phyloP scores from a whole-genome alignment of 1,140 invertebrate species.

The Pseudoatta argentina region DNA sequence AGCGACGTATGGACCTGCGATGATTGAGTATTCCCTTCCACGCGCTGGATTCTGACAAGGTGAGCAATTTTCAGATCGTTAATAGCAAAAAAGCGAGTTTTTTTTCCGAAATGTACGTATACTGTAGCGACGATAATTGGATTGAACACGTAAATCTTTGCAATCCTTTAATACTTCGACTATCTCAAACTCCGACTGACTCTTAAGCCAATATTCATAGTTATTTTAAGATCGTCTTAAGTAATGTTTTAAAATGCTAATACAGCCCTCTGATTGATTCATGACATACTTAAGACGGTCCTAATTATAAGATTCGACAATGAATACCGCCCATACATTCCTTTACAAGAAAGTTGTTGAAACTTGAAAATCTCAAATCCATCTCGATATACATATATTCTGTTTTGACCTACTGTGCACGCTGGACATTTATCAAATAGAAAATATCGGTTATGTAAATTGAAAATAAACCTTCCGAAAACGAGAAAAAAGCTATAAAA shows the following conservation, averaged over 20 bases:
- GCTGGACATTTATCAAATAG: not conserved
- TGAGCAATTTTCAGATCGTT: constrained; percentile 42
- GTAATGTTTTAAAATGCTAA: too few species aligned
- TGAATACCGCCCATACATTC: too few species aligned
- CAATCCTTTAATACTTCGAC: not conserved
- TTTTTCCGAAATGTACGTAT: not conserved
- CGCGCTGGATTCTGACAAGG: constrained; percentile 45
- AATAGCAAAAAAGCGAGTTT: not conserved
- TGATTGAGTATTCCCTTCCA: constrained; percentile 48
- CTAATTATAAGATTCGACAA: too few species aligned
- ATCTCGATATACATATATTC: not conserved
- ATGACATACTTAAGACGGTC: too few species aligned
- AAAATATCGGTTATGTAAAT: not conserved
- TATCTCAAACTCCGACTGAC: not conserved
- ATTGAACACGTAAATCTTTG: not conserved
- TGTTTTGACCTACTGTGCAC: not conserved
- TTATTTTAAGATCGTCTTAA: too few species aligned
- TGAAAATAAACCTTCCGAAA: not conserved
- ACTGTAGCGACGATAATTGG: not conserved
- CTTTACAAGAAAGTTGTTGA: not conserved
- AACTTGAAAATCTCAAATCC: not conserved
- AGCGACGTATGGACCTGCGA: constrained; percentile 23
- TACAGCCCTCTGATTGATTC: too few species aligned
- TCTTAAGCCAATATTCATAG: too few species aligned
- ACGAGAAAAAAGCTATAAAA: not conserved